Evolutionary conservation across 2,797 vertebrate species (phyloP).

Genomic region (Smutsia gigantea): DNA sequence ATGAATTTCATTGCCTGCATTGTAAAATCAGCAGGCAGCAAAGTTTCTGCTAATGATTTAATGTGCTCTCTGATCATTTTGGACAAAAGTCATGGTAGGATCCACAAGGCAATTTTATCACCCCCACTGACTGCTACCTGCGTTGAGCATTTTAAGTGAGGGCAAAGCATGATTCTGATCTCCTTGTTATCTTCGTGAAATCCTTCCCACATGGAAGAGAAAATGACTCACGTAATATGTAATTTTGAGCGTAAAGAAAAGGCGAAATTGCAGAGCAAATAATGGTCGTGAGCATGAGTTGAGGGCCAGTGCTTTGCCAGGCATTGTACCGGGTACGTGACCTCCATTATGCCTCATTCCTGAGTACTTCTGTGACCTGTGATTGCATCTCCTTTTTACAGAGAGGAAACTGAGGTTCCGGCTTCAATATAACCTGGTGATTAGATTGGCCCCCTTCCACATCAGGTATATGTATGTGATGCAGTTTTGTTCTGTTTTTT

Average conservation of each 20-base stretch:
- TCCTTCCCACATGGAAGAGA: background rate
- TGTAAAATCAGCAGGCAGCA: constrained; percentile 84
- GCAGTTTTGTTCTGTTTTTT: background rate
- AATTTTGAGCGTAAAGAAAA: background rate
- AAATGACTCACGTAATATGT: background rate
- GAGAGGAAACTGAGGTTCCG: background rate
- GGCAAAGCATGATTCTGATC: background rate
- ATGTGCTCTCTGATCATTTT: constrained; percentile 76
- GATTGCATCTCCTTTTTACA: background rate
- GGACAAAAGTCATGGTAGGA: constrained; percentile 64
- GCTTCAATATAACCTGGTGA: background rate
- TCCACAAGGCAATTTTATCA: constrained; percentile 61
- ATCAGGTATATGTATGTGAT: background rate
- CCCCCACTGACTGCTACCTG: background rate
- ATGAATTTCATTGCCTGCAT: constrained; percentile 84
- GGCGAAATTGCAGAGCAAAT: background rate
- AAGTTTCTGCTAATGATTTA: constrained; percentile 81
- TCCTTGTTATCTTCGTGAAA: background rate
- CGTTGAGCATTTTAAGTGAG: background rate
- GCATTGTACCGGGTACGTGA: rapidly evolving
- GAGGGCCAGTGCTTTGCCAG: background rate
- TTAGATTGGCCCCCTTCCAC: background rate
- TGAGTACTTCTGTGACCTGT: background rate
- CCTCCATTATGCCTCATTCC: background rate
- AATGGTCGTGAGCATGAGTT: background rate